phyloP scores from a whole-genome alignment of 2,113 vertebrate species.

The Onychorhynchus coronatus region DNA sequence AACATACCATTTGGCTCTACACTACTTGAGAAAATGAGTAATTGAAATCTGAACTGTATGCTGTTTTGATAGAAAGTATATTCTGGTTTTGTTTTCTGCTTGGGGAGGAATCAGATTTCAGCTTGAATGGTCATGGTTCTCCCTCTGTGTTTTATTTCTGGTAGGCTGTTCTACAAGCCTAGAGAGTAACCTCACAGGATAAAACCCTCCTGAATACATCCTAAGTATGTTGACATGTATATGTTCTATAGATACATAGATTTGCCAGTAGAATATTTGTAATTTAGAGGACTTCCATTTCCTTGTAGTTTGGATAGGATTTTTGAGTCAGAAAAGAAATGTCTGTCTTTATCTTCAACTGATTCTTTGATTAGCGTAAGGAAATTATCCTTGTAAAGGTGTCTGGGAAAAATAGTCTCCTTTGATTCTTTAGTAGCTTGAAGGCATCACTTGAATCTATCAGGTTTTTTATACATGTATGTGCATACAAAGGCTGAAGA shows the following conservation, averaged over 20 bases:
- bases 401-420: background rate
- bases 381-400: background rate
- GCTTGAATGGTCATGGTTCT: background rate
- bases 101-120: background rate
- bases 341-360: background rate
- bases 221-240: background rate
- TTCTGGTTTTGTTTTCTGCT: background rate
- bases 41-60: background rate
- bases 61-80: background rate
- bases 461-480: background rate
- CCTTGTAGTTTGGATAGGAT: background rate
- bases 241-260: background rate
- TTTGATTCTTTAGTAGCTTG: background rate
- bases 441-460: background rate
- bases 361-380: background rate
- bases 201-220: background rate
- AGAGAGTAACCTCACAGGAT: background rate
- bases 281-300: background rate
- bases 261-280: background rate
- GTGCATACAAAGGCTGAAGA: background rate
- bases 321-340: background rate
- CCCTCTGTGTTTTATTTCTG: slow-evolving; percentile 5
- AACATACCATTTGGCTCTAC: background rate
- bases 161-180: background rate
- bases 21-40: background rate